Base-by-base conservation (phyloP, 2,888 invertebrate species). In the Sphaerophoria taeniata region DNA sequence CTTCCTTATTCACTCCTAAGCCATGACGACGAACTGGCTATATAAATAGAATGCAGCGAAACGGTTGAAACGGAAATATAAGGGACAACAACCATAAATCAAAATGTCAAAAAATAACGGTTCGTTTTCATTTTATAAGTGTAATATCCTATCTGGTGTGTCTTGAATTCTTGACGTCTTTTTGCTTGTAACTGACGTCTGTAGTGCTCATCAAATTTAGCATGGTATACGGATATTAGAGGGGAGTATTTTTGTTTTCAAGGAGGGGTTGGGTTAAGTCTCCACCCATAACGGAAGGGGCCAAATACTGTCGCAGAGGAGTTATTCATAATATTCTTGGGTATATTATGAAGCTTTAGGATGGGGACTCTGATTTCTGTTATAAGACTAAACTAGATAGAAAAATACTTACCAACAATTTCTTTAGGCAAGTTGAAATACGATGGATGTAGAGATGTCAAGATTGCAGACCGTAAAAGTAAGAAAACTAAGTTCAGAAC, bases 71-170 rank as follows among this genome's bases (percentile, higher is more conserved):
- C 79, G 76, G 61, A 80, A 76, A 76, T 72, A 76, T 72, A 80
- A 69, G 72, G 76, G 85, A 85, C 85, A 76, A 61, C 76, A 69
- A 53, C 81, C 56, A 85, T 85, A 85, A 85, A 85, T 85, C 85
- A 85, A 81, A 85, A 85, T 85, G 85, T 81, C 85, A 85, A 73
- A 80, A 84, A 85, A 85, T 77, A 85, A 85, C 85, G 77, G 72
- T 85, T 81, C 65, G 70, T 77, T 85, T 85, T 85, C 76, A 77
- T 77, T 81, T 73, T 67, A 76, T 80, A 43, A 39, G 7, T 39
- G 43, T 43, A 36, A 60, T 43, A 60, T 39, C 73, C 85, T 63
- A 51, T 39, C 7, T 60, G 12, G 16, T 39, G 14, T 58, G 39
- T 60, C 65, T 43, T 60, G 33, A 63, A 43, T 56, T 55, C 55